phyloP scores from a whole-genome alignment of 2,113 vertebrate species.

The Prinia subflava region DNA sequence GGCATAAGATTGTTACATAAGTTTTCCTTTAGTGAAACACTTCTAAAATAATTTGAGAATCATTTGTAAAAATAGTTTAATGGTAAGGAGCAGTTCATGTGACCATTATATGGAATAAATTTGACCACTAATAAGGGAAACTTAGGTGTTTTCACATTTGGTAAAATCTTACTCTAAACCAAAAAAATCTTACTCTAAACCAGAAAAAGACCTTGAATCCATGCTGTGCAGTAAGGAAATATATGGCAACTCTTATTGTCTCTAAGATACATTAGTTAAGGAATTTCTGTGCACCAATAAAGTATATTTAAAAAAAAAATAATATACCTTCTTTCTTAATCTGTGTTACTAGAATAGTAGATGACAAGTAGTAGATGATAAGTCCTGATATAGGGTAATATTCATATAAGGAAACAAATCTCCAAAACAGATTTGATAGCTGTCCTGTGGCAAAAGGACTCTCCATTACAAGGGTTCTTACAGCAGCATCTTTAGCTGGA shows the following conservation, averaged over 20 bases:
- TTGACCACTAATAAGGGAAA: neutral
- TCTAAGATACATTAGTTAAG: neutral
- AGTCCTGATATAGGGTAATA: neutral
- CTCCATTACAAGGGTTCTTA: neutral
- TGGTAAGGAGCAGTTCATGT: neutral
- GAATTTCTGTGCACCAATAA: neutral
- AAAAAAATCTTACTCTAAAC: neutral
- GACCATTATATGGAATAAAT: neutral
- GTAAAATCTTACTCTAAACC: neutral
- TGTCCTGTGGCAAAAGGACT: neutral
- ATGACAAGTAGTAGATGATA: neutral
- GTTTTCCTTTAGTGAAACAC: neutral
- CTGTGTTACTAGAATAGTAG: neutral
- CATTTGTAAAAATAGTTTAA: neutral
- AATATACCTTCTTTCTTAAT: neutral
- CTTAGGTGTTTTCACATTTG: accelerated
- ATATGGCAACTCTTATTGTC: neutral
- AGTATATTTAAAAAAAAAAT: neutral
- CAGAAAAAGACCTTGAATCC: neutral
- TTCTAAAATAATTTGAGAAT: neutral
- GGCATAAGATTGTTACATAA: neutral
- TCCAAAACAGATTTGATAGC: neutral
- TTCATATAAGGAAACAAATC: neutral
- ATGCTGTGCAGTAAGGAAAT: neutral
- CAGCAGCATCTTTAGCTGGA: neutral